Percentiles rank a stretch among this genome's conserved stretches.
phyloP scores from a whole-genome alignment of 1,140 invertebrate species.

The Homalodisca vitripennis region DNA sequence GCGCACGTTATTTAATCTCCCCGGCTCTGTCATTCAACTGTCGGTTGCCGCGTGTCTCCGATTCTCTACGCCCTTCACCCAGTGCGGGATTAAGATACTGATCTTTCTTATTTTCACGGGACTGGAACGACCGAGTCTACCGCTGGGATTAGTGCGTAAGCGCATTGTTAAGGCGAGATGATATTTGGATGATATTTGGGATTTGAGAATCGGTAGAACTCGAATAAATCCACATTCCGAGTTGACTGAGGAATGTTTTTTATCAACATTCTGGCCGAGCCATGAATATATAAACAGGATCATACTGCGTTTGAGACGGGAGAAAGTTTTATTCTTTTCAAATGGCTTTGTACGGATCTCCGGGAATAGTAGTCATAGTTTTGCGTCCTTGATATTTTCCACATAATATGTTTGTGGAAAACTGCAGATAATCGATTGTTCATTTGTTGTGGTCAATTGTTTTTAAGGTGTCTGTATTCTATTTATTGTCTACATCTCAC shows the following conservation, averaged over 20 bases:
- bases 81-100: constrained; percentile 16
- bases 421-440: too few species aligned
- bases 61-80: constrained; percentile 25
- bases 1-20: constrained; percentile 20
- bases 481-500: too few species aligned
- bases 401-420: too few species aligned
- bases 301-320: background rate
- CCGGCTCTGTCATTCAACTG: constrained; percentile 22
- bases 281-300: constrained; percentile 22
- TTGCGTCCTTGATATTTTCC: too few species aligned
- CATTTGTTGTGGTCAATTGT: too few species aligned
- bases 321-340: constrained; percentile 9
- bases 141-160: background rate
- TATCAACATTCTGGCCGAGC: constrained; percentile 9
- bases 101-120: constrained; percentile 24
- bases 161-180: background rate
- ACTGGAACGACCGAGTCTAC: background rate
- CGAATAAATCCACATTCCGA: constrained; percentile 18
- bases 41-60: background rate
- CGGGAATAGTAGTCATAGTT: too few species aligned
- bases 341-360: too few species aligned
- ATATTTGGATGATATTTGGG: background rate
- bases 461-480: too few species aligned
- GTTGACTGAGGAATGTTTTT: background rate
- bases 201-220: constrained; percentile 1